Evolutionary conservation across 2,113 vertebrate genomes (phyloP), one percentile per base, ranked within the genome.

Genomic region (Ophiodon elongatus): DNA sequence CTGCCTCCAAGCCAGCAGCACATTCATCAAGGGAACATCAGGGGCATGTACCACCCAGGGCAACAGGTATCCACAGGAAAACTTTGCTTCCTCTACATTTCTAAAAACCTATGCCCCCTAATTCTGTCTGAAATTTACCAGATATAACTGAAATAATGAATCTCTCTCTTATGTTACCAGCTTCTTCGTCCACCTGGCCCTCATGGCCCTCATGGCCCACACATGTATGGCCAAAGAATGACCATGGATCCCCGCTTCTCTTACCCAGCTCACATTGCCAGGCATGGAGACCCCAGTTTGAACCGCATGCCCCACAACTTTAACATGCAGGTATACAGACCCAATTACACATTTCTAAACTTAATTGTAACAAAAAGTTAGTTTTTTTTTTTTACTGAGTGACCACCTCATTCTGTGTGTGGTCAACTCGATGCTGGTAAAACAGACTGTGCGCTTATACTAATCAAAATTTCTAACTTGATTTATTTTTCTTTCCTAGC

Each of bases 301-400:
- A 97, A 95, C 86, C 95, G 87, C 47, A 39, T 95, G 43, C 90
- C 91, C 25, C 94, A 93, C 80, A 95, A 94, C 86, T 97, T 96
- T 81, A 94, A 93, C 73, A 94, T 97, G 93, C 98, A 98, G 97
- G 98, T 99, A 90, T 72, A 73, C 23, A 41, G 0, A 15, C 13
- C 9, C 4, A 60, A n/a, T 25, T 4, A 8, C 8, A 56, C 8
- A 8, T 56, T 50, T 50, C 4, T 7, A 27, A 45, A 72, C 9
- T 6, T 66, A 57, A 70, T 64, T 39, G 13, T 13, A 25, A 43
- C 6, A 9, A 15, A 29, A 59, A n/a, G 2, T 37, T 8, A 45
- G 25, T 54, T 21, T 78, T 45, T 62, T 33, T 54, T 21, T 78
- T 45, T 62, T 33, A 50, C n/a, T 1, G 1, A 45, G 35, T 4